A percentile compares a stretch with the other conserved stretches of the same genome.
Evolutionary conservation across 2,888 invertebrate species (phyloP).

Genomic region (Aphodius granarius): DNA sequence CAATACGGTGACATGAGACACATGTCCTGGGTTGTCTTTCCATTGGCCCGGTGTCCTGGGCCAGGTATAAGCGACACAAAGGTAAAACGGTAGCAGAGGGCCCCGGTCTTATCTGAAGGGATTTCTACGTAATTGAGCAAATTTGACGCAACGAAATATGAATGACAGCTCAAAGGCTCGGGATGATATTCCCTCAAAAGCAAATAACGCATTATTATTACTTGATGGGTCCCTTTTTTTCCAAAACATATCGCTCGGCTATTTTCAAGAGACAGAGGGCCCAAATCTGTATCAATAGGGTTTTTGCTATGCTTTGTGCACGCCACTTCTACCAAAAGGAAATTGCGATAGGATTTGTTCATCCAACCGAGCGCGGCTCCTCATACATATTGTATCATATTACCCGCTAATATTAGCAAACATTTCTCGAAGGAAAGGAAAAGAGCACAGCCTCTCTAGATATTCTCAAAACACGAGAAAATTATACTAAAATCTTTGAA

Average conservation of each 20-base stretch:
- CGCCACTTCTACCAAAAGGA: constrained; percentile 16
- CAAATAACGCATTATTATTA: constrained; percentile 4
- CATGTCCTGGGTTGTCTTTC: constrained; percentile 8
- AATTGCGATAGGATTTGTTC: constrained; percentile 28
- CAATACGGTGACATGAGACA: constrained; percentile 5
- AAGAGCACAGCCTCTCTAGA: too few species aligned
- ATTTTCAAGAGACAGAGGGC: constrained; percentile 12
- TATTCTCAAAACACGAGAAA: too few species aligned
- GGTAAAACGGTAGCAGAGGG: too few species aligned
- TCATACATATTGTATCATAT: constrained; percentile 25
- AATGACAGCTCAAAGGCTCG: constrained; percentile 27
- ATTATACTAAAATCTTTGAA: constrained; percentile 12
- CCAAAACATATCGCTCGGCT: constrained; percentile 13
- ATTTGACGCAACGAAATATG: constrained; percentile 26
- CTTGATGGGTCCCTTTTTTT: background rate
- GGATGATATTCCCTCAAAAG: constrained; percentile 13
- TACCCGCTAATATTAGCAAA: constrained; percentile 17
- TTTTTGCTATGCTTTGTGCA: constrained; percentile 2
- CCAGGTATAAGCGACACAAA: constrained; percentile 7
- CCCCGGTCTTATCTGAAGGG: background rate
- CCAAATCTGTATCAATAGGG: constrained; percentile 24
- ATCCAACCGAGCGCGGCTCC: constrained; percentile 18
- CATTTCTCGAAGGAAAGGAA: too few species aligned
- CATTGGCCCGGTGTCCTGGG: constrained; percentile 4
- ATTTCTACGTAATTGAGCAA: constrained; percentile 24